A percentile compares a stretch with the other conserved stretches of the same genome.
phyloP scores from a whole-genome alignment of 2,113 vertebrate species.

The Actenoides hombroni region DNA sequence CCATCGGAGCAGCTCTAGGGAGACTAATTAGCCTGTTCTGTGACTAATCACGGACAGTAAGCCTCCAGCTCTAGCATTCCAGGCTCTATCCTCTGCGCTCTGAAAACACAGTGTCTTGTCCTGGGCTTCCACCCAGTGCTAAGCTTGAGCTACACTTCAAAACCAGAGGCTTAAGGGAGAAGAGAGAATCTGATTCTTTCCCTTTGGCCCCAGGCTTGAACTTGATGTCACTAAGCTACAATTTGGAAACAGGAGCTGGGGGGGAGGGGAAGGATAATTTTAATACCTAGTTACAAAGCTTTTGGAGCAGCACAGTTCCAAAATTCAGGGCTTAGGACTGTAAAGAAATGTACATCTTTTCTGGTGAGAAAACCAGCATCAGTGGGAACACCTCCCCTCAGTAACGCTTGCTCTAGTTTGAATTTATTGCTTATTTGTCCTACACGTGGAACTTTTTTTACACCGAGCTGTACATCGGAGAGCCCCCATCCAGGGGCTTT shows the following conservation, averaged over 20 bases:
- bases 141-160: neutral
- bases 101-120: neutral
- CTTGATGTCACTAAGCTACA: neutral
- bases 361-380: neutral
- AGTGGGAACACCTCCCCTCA: neutral
- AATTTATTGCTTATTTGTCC: neutral
- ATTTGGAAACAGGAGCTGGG: neutral
- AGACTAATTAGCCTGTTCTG: neutral
- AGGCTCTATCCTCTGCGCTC: neutral
- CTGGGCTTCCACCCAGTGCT: neutral
- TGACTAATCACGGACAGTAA: neutral
- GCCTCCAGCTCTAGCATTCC: neutral
- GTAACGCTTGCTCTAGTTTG: neutral
- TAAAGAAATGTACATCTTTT: neutral
- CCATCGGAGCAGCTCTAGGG: neutral
- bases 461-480: neutral
- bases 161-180: neutral
- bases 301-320: neutral
- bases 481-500: neutral
- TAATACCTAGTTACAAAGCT: neutral
- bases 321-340: neutral
- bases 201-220: neutral
- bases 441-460: neutral
- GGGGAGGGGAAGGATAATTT: neutral
- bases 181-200: neutral